Percentiles rank a stretch among this genome's conserved stretches.
These are phyloP conservation scores for Notolepis coatsorum DNA, from an alignment of 2,797 vertebrate genomes.

Conservation along the genomic window DNA sequence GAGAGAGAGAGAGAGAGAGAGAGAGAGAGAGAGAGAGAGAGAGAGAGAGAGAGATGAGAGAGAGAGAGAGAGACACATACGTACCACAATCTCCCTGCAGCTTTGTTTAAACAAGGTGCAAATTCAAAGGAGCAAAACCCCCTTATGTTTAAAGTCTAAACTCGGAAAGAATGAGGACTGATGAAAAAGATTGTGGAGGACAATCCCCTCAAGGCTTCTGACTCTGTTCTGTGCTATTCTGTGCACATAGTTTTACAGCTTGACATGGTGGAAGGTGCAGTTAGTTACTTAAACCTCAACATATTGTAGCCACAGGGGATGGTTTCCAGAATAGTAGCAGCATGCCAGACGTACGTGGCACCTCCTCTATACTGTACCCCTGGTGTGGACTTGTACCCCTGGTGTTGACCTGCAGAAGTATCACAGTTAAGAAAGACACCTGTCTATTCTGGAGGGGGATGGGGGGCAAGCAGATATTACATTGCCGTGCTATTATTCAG, in stretches of 20 bases:
- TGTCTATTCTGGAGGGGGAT: too few species aligned
- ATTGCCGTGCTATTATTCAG: conserved; percentile 25
- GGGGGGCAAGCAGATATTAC: conserved; percentile 27
- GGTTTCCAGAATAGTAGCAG: background rate
- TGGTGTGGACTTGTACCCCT: too few species aligned
- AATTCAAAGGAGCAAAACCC: background rate
- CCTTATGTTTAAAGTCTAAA: background rate
- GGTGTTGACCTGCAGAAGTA: too few species aligned
- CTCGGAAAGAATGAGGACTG: conserved; percentile 3
- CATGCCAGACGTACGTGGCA: background rate
- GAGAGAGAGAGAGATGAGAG: background rate
- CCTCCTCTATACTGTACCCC: too few species aligned
- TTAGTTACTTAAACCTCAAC: background rate
- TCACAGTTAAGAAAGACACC: too few species aligned
- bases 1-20: background rate
- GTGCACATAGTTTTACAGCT: background rate
- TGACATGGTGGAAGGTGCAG: background rate
- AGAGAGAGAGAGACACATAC: background rate
- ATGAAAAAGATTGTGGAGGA: conserved; percentile 12
- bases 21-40: background rate
- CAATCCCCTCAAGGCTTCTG: background rate
- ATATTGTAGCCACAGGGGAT: background rate
- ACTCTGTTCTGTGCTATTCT: background rate
- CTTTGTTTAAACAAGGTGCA: conserved; percentile 1
- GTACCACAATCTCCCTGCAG: background rate